These are phyloP conservation scores for Halichondria panicea DNA, from an alignment of 37 sponge, comb jelly and placozoan species.

Conservation along the genomic window DNA sequence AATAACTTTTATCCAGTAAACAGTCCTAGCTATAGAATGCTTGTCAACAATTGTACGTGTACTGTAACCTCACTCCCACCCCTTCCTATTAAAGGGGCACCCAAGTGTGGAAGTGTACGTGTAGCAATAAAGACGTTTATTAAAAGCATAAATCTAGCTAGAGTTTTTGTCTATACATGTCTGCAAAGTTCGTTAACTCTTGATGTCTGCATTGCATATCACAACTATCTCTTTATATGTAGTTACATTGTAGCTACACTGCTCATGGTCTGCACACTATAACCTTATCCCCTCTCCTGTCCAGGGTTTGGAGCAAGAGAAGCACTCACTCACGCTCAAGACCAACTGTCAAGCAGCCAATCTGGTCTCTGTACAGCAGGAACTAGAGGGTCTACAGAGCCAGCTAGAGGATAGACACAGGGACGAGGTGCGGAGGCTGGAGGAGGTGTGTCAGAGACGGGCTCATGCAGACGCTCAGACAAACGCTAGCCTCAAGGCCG, in stretches of 20 bases:
- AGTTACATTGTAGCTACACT: not conserved
- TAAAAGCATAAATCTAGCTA: not conserved
- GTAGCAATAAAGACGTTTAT: no score
- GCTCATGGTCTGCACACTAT: not conserved
- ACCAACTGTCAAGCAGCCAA: slow-evolving; percentile 6
- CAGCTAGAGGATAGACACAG: not conserved
- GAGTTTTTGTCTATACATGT: not conserved
- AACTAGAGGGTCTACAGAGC: not conserved
- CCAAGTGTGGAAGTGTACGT: no score
- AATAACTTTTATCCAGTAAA: no score
- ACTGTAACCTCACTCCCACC: no score
- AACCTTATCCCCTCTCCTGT: not conserved
- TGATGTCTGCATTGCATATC: not conserved
- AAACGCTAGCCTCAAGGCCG: slow-evolving; percentile 31
- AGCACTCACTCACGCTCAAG: slow-evolving; percentile 18
- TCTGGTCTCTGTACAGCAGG: slow-evolving; percentile 5
- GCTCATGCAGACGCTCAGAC: slow-evolving; percentile 26
- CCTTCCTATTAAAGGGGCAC: no score
- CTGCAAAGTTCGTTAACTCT: not conserved
- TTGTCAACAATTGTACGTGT: no score
- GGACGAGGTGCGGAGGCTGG: slow-evolving; percentile 5
- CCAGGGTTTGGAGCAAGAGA: slow-evolving; percentile 35
- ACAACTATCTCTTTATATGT: not conserved
- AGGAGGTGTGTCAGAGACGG: slow-evolving; percentile 48
- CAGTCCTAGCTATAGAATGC: no score